Base-by-base conservation (phyloP, 2,797 vertebrate species). In the Botia almorhae region DNA sequence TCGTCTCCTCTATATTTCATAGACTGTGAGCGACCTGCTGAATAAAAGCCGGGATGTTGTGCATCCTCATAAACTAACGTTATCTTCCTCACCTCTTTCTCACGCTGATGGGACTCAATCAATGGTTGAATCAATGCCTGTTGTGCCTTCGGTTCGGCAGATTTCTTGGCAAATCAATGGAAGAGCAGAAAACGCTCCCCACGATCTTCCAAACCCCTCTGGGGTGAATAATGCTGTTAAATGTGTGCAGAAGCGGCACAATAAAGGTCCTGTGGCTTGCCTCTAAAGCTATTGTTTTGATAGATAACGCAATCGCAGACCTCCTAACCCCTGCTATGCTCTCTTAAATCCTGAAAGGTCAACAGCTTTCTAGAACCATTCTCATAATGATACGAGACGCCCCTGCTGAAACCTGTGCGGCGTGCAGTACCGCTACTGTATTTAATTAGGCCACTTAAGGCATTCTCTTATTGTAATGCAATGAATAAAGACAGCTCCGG, bases 371-470 rank as follows among this genome's bases (percentile, higher is more conserved):
- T 85, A 86, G 85, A 86, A 73, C 77, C 85, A 79, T 84, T 85
- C 83, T 74, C 85, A 85, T 84, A 89, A 78, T 87, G 89, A 90
- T 89, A 88, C 82, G 48, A 82, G 86, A 82, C 83, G 83, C 82
- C 85, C 82, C 82, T 74, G 75, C 85, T 88, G 86, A 87, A 84
- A 83, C 71, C 77, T 71, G 76, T 88, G 90, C 87, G 85, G 88
- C 83, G 82, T 87, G 71, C 75, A 50, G 64, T 86, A 86, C 76
- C 84, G 84, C 86, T 87, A 88, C 84, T 85, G 86, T 91, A 91
- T 89, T 92, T 93, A 93, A 94, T 94, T 93, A 93, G 90, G 87
- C 89, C 86, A 91, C 90, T 92, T 92, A 91, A 88, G 88, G 81
- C 83, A 87, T 93, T 88, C 90, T 91, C 92, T 93, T 88, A 89